Percentiles rank a stretch among this genome's conserved stretches.
Evolutionary conservation across 30 jellyfish, hydroid and myxozoan species (phyloP).

Genomic region (Turritopsis dohrnii): DNA sequence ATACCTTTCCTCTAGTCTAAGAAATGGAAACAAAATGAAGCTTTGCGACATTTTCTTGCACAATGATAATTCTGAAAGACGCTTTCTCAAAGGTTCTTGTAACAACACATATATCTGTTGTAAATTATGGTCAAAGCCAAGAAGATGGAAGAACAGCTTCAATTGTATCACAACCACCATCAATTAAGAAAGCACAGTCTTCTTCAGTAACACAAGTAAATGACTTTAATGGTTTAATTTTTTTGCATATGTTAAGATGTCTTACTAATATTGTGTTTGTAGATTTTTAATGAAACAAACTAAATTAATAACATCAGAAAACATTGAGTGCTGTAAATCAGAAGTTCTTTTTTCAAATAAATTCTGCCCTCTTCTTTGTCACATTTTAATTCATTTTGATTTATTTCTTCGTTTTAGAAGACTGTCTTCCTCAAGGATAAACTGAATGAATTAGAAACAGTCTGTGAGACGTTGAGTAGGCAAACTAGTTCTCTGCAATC

Average conservation of each 20-base stretch:
- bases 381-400: not conserved
- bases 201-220: not conserved
- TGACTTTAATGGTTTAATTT: not conserved
- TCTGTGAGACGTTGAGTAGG: slow-evolving; percentile 73
- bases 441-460: slow-evolving; percentile 81
- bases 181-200: not conserved
- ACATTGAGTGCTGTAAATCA: too few relatives aligned
- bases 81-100: not conserved
- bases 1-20: not conserved
- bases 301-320: too few relatives aligned
- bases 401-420: slow-evolving; percentile 43
- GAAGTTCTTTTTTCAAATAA: too few relatives aligned
- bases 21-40: not conserved
- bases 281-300: too few relatives aligned
- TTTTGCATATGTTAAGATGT: not conserved
- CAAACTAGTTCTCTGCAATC: slow-evolving; percentile 81
- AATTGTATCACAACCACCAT: not conserved
- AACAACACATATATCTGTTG: not conserved
- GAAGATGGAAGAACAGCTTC: not conserved
- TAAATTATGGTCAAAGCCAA: not conserved
- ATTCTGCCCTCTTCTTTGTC: not conserved
- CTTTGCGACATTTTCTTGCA: not conserved
- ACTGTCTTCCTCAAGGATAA: slow-evolving; percentile 75
- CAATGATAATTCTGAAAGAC: not conserved
- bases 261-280: too few relatives aligned